Conservation (phyloP, 2,113 vertebrate species). For the Illadopsis cleaveri region DNA sequence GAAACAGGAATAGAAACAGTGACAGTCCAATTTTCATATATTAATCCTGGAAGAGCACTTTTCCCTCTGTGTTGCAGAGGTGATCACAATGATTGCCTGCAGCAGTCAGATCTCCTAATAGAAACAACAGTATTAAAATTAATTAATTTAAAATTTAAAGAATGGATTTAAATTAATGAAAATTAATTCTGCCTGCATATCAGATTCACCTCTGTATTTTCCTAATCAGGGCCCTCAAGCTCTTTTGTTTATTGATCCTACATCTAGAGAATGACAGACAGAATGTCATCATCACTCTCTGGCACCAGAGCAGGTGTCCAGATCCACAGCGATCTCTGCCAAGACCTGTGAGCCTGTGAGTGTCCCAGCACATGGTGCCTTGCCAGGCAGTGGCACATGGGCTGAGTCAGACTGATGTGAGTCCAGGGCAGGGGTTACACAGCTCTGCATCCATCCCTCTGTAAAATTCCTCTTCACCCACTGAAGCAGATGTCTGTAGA, state of each 20-base stretch:
- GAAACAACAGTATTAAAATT: background rate
- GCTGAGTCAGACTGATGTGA: background rate
- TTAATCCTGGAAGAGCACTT: background rate
- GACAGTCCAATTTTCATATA: background rate
- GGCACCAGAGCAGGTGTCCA: background rate
- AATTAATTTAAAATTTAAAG: background rate
- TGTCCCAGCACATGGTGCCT: background rate
- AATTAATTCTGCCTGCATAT: background rate
- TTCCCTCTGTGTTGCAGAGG: background rate
- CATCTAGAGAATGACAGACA: background rate
- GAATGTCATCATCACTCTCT: background rate
- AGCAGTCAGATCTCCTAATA: background rate
- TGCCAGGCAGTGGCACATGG: rapidly evolving
- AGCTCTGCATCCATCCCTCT: background rate
- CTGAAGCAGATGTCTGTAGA: background rate
- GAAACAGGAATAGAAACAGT: background rate
- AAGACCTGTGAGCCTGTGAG: background rate
- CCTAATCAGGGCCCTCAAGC: background rate
- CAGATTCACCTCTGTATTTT: background rate
- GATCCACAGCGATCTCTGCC: background rate
- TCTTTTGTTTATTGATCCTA: background rate
- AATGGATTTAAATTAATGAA: background rate
- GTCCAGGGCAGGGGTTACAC: background rate
- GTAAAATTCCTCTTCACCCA: background rate
- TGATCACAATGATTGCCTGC: background rate